Evolutionary conservation across 2,888 invertebrate species (phyloP).

Genomic region (Eumerus sabulonum): DNA sequence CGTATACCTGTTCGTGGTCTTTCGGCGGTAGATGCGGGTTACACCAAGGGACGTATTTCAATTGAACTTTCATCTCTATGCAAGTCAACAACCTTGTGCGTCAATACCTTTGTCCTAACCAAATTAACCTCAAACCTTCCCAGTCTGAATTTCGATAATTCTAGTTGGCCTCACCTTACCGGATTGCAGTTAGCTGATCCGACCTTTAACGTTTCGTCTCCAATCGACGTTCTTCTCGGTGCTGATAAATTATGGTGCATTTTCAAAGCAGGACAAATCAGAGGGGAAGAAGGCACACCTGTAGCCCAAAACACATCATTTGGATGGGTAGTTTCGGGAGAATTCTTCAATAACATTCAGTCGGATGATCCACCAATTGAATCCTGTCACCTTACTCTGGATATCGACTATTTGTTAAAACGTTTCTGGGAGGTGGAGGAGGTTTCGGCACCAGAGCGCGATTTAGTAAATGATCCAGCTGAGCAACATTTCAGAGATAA

Average conservation of each 20-base stretch:
- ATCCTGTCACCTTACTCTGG: background rate
- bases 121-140: slow-evolving; percentile 18
- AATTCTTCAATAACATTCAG: background rate
- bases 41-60: slow-evolving; percentile 11
- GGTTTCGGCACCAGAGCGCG: background rate
- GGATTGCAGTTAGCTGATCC: slow-evolving; percentile 7
- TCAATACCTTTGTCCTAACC: slow-evolving; percentile 1
- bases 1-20: slow-evolving; percentile 5
- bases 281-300: slow-evolving; percentile 1
- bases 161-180: background rate
- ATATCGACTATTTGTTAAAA: slow-evolving; percentile 2
- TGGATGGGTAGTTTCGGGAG: slow-evolving; percentile 15
- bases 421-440: slow-evolving; percentile 20
- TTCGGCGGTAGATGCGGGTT: slow-evolving; percentile 9
- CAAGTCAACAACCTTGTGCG: background rate
- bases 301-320: slow-evolving; percentile 16
- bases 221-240: slow-evolving; percentile 15
- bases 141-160: background rate
- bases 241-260: slow-evolving; percentile 26
- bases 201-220: background rate
- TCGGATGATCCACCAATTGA: background rate
- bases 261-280: slow-evolving; percentile 12
- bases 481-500: slow-evolving; percentile 24
- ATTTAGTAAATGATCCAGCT: slow-evolving; percentile 5
- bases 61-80: background rate